Evolutionary conservation across 2,113 vertebrate genomes (phyloP).

Genomic region (Tetrao urogallus): DNA sequence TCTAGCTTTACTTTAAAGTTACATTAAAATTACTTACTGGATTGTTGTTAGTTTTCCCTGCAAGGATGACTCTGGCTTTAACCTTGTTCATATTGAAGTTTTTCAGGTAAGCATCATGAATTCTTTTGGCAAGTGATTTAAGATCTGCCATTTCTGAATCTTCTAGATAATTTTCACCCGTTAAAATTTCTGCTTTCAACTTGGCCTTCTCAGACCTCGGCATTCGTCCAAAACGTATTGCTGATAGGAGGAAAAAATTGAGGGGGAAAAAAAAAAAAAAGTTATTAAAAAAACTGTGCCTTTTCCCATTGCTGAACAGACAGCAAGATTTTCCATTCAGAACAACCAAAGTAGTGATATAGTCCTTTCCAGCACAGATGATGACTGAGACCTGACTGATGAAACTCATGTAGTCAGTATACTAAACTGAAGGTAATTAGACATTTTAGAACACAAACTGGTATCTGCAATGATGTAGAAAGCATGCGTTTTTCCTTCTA

Average conservation of each 20-base stretch:
- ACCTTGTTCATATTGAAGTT: constrained; percentile 99
- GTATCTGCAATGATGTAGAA: background rate
- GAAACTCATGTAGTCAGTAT: background rate
- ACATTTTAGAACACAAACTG: background rate
- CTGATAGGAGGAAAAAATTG: constrained; percentile 72
- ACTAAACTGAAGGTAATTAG: background rate
- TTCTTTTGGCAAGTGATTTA: constrained; percentile 91
- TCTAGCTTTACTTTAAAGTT: background rate
- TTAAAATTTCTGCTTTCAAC: constrained; percentile 94
- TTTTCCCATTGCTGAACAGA: background rate
- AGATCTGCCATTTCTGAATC: constrained; percentile 89
- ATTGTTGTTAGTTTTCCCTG: constrained; percentile 90
- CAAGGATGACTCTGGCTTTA: constrained; percentile 94
- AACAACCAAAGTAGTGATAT: background rate
- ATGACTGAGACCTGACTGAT: background rate
- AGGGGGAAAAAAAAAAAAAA: background rate
- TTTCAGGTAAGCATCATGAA: constrained; percentile 96
- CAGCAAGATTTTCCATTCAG: background rate
- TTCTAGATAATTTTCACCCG: constrained; percentile 83
- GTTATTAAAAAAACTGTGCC: background rate
- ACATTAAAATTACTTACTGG: constrained; percentile 84
- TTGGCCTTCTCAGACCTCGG: constrained; percentile 97
- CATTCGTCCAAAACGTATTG: constrained; percentile 98
- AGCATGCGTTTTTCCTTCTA: background rate
- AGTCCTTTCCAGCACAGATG: background rate